Conservation (phyloP, 2,888 invertebrate genomes). For the Yponomeuta sedellus region DNA sequence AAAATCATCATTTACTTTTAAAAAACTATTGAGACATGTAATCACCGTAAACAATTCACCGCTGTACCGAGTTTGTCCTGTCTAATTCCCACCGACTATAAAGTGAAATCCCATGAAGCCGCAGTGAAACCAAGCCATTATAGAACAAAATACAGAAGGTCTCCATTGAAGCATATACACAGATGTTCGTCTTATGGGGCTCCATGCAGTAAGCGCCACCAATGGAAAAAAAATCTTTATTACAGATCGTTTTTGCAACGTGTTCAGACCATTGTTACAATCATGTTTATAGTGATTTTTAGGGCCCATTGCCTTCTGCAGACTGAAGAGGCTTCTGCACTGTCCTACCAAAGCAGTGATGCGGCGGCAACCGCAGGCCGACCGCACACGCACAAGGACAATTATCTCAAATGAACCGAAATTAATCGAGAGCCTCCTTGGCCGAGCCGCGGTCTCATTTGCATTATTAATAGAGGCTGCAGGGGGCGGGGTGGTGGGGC, state of each 20-base stretch:
- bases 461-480: constrained; percentile 74
- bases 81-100: constrained; percentile 15
- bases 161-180: too few species aligned
- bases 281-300: too few species aligned
- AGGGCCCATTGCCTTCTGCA: too few species aligned
- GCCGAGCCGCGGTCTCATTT: constrained; percentile 75
- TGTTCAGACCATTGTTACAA: too few species aligned
- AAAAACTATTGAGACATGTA: too few species aligned
- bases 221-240: too few species aligned
- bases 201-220: too few species aligned
- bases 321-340: not conserved
- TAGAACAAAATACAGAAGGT: not conserved
- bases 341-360: not conserved
- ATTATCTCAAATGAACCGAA: constrained; percentile 77
- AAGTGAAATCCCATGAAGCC: constrained; percentile 23
- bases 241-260: too few species aligned
- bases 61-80: not conserved
- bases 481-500: constrained; percentile 39
- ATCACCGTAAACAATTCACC: constrained; percentile 6
- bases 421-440: constrained; percentile 75
- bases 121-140: not conserved
- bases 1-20: too few species aligned
- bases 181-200: too few species aligned
- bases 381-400: constrained; percentile 57
- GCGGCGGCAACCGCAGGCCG: not conserved